Evolutionary conservation across 1,140 invertebrate species (phyloP).

Genomic region (Caenorhabditis briggsae): DNA sequence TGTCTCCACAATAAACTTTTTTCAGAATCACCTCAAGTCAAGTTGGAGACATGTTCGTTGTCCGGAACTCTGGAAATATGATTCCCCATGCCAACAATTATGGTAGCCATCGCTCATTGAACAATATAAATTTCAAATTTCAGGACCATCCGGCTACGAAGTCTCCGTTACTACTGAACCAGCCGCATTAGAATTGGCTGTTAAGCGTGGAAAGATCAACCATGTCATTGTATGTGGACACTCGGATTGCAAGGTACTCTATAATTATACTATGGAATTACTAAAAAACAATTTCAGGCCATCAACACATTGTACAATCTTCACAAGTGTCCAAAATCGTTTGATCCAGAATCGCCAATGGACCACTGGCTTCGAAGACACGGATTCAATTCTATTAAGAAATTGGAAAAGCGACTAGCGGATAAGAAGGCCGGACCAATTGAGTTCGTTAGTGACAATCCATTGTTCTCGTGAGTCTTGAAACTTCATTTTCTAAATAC

Average conservation of each 20-base stretch:
- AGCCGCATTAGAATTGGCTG: constrained; percentile 91
- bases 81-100: constrained; percentile 91
- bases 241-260: constrained; percentile 88
- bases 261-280: background rate
- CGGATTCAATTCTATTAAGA: constrained; percentile 85
- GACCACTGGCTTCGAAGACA: constrained; percentile 92
- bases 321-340: constrained; percentile 84
- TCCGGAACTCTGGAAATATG: constrained; percentile 93
- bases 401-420: constrained; percentile 85
- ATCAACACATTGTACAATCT: constrained; percentile 92
- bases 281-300: constrained; percentile 79
- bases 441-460: constrained; percentile 73
- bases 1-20: background rate
- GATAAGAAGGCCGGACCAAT: constrained; percentile 58
- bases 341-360: constrained; percentile 87
- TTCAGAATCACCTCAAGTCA: constrained; percentile 90
- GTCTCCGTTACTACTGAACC: constrained; percentile 85
- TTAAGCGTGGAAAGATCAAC: constrained; percentile 90
- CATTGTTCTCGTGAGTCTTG: constrained; percentile 69
- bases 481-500: background rate
- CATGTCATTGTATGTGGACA: constrained; percentile 96
- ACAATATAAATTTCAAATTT: background rate
- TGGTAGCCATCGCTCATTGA: constrained; percentile 71
- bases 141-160: constrained; percentile 73
- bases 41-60: constrained; percentile 96